Conservation (phyloP, 2,888 invertebrate species). For the Ormyrus nitidulus region DNA sequence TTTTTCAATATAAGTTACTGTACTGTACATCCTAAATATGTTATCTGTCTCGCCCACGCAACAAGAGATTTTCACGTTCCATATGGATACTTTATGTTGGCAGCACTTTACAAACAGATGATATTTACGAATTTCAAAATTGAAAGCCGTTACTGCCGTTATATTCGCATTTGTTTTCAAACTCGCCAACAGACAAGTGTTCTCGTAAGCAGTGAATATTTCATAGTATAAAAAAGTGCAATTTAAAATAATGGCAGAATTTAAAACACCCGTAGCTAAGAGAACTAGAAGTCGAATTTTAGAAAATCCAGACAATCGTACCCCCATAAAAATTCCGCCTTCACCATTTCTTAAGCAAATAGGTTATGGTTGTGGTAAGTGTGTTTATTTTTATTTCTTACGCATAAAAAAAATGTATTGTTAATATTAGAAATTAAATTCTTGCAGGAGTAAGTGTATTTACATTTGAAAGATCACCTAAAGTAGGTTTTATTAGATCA, state of each 20-base stretch:
- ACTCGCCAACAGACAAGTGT: too few species aligned
- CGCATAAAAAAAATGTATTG: neutral
- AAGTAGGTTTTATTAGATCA: slow-evolving; percentile 82
- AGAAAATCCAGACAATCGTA: slow-evolving; percentile 64
- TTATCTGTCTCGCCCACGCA: too few species aligned
- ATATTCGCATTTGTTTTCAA: too few species aligned
- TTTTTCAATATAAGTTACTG: too few species aligned
- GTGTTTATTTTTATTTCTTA: neutral
- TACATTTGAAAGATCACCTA: slow-evolving; percentile 84
- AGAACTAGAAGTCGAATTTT: slow-evolving; percentile 60
- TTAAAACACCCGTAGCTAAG: slow-evolving; percentile 67
- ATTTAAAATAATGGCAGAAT: slow-evolving; percentile 65
- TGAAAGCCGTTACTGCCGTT: neutral
- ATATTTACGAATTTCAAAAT: neutral
- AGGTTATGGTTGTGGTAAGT: slow-evolving; percentile 86
- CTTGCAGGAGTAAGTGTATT: slow-evolving; percentile 85
- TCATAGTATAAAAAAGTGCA: too few species aligned
- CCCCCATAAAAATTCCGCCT: slow-evolving; percentile 79
- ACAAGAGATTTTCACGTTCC: too few species aligned
- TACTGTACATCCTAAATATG: too few species aligned
- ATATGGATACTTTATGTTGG: too few species aligned
- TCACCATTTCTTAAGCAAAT: slow-evolving; percentile 85
- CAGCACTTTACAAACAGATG: too few species aligned
- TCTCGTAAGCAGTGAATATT: too few species aligned
- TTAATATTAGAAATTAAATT: slow-evolving; percentile 7